Conservation (phyloP, 1,140 invertebrate genomes). For the Thrips palmi region DNA sequence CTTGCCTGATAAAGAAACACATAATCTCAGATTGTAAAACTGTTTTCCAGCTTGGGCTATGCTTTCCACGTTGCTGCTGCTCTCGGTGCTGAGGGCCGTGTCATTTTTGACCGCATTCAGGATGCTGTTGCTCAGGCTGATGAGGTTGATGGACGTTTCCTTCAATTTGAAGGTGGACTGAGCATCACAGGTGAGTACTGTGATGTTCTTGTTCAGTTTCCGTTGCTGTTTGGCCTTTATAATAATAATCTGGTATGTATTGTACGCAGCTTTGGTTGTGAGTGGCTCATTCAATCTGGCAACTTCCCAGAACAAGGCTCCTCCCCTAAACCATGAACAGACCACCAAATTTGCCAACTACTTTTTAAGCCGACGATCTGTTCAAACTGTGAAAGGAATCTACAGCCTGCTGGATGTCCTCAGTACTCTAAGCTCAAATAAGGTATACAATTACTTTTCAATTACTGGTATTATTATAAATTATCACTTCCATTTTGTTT, state of each 20-base stretch:
- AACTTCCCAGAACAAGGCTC: conserved; percentile 43
- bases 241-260: background rate
- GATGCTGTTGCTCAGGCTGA: conserved; percentile 86
- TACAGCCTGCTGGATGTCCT: conserved; percentile 61
- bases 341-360: conserved; percentile 82
- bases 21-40: background rate
- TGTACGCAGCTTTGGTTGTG: conserved; percentile 37
- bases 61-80: conserved; percentile 60
- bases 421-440: conserved; percentile 43
- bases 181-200: conserved; percentile 19
- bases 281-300: conserved; percentile 56
- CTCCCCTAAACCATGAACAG: conserved; percentile 55
- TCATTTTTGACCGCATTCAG: conserved; percentile 65
- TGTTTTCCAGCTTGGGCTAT: conserved; percentile 51
- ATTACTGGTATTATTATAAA: conserved; percentile 2
- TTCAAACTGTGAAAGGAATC: conserved; percentile 67
- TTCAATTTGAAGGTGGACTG: conserved; percentile 86
- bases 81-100: conserved; percentile 41
- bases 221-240: conserved; percentile 1
- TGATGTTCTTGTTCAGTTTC: background rate
- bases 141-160: conserved; percentile 72
- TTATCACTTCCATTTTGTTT: background rate
- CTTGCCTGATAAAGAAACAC: too few relatives aligned
- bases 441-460: too few relatives aligned
- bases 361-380: conserved; percentile 72